Percentiles rank a stretch among this genome's conserved stretches.
These are phyloP conservation scores for Acanthosepion esculentum DNA, from an alignment of 2,888 invertebrate species.

Conservation along the genomic window DNA sequence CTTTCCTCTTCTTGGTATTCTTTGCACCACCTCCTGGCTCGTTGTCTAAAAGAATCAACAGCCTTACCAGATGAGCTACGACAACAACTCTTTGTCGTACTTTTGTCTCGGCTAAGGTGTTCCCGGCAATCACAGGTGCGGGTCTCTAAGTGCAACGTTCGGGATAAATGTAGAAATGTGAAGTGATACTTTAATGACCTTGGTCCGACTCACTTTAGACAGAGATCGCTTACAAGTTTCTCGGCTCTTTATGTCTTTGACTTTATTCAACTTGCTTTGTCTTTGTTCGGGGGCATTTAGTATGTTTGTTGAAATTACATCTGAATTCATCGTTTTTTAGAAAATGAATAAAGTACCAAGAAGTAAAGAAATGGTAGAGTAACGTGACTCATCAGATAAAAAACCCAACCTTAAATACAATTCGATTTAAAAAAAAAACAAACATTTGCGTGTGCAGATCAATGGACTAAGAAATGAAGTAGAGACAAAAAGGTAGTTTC, in stretches of 20 bases:
- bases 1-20: too few relatives aligned
- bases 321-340: background rate
- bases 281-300: background rate
- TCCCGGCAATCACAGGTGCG: background rate
- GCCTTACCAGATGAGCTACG: too few relatives aligned
- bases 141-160: background rate
- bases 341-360: background rate
- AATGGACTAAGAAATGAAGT: too few relatives aligned
- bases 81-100: too few relatives aligned
- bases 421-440: too few relatives aligned
- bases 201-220: background rate
- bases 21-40: too few relatives aligned
- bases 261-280: background rate
- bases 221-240: background rate
- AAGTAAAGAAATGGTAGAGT: background rate
- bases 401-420: background rate
- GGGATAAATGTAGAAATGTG: background rate
- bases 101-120: background rate
- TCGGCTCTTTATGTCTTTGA: background rate
- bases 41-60: too few relatives aligned
- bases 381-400: background rate
- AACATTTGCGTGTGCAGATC: too few relatives aligned
- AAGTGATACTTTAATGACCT: slow-evolving; percentile 12
- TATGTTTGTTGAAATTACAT: slow-evolving; percentile 2
- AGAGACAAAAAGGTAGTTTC: too few relatives aligned